Evolutionary conservation across 2,797 vertebrate genomes (phyloP).

Genomic region (Sitta carolinensis): DNA sequence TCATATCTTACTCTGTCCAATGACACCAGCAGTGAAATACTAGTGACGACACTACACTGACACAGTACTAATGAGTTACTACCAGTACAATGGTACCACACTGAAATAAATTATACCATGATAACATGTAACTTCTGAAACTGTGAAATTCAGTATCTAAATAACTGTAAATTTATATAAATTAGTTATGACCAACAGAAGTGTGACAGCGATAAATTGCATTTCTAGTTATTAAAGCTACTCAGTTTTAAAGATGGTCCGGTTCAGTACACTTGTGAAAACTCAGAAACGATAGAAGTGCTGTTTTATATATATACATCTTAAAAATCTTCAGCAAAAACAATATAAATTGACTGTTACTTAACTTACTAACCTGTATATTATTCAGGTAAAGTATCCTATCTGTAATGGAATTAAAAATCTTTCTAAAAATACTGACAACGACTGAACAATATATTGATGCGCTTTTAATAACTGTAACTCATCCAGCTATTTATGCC

Average conservation of each 20-base stretch:
- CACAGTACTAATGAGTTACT: not conserved
- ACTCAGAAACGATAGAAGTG: constrained; percentile 9
- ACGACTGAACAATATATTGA: constrained; percentile 75
- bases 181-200: not conserved
- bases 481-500: constrained; percentile 75
- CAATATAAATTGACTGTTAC: constrained; percentile 65
- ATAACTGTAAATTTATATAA: not conserved
- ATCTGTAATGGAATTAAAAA: constrained; percentile 75
- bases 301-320: not conserved
- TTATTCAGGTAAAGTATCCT: constrained; percentile 66
- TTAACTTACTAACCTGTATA: constrained; percentile 71
- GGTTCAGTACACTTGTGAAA: not conserved
- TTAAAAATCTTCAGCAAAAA: constrained; percentile 46
- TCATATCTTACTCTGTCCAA: not conserved
- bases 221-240: not conserved
- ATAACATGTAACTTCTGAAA: not conserved
- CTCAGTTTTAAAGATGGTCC: not conserved
- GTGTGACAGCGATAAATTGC: not conserved
- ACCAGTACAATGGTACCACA: not conserved
- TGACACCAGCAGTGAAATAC: not conserved
- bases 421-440: constrained; percentile 70
- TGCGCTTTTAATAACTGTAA: constrained; percentile 79
- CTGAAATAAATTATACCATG: not conserved
- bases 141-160: not conserved
- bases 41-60: not conserved